Base-by-base conservation (phyloP, 1,140 invertebrate genomes). In the Hermetia illucens region DNA sequence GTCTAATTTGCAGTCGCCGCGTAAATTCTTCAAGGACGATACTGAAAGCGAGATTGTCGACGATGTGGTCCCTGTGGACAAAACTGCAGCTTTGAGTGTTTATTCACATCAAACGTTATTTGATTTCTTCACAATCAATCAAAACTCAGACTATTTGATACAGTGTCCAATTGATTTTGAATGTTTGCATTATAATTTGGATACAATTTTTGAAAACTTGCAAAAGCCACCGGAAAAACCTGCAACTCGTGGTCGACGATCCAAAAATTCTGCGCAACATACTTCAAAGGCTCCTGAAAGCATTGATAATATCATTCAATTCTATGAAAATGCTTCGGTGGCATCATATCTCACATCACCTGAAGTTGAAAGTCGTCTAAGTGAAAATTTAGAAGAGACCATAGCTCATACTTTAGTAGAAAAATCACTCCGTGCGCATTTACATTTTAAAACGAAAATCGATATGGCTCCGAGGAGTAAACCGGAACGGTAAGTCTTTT, bases 111-210 rank as follows among this genome's bases (percentile, higher is more conserved):
- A 49, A 17, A 43, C 41, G 4, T 31, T 58, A 9, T 58, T 56
- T 35, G 55, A 58, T 34, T 58, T 51, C 31, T 58, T 46, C 19
- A 56, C 55, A 1, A 32, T 34, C 9, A 32, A 47, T 9, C 55
- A 58, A 36, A 58, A 58, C 40, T 33, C 44, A 0, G 43, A 45
- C 16, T 42, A 49, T 6, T 41, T 45, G 16, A 50, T 58, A 34
- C 55, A 55, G 3, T 58, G 54, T 47, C 55, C 55, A 0, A 44
- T 58, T 8, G 44, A 58, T 25, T 56, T 58, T 48, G 19, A 44
- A 2, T 39, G 55, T 21, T 29, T 58, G 18, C 48, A 49, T 5
- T 17, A 48, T 18, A 58, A 58, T 45, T 41, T 58, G 15, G 34
- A 33, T 2, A 53, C 54, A 13, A 35, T 58, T n/a, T 45, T 54